Conservation (phyloP, 2,797 vertebrate genomes). For the Scleropages formosus region DNA sequence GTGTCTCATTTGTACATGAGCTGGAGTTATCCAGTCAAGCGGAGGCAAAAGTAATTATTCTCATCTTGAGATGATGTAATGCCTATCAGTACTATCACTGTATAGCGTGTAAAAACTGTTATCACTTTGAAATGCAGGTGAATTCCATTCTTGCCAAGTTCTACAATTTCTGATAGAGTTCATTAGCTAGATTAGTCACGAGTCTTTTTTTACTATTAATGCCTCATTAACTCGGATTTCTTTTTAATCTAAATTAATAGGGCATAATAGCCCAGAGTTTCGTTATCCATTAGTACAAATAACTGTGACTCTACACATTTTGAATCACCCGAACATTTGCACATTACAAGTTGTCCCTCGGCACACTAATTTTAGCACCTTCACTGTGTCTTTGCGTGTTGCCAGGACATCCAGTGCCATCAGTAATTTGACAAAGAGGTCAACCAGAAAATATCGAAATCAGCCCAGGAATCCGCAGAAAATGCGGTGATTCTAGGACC, state of each 20-base stretch:
- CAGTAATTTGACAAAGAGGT: neutral
- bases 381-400: neutral
- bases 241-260: too few species aligned
- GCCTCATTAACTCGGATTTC: too few species aligned
- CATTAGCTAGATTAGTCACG: too few species aligned
- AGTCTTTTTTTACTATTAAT: too few species aligned
- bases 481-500: neutral
- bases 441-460: neutral
- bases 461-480: neutral
- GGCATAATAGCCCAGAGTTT: too few species aligned
- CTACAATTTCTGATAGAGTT: too few species aligned
- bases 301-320: too few species aligned
- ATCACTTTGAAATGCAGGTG: too few species aligned
- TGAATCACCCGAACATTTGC: too few species aligned
- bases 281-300: too few species aligned
- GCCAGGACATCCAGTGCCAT: too few species aligned
- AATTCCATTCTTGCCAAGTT: constrained; percentile 5
- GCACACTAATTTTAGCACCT: neutral
- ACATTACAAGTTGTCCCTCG: neutral
- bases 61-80: neutral
- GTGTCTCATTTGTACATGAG: neutral
- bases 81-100: neutral
- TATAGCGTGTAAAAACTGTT: neutral
- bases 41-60: neutral
- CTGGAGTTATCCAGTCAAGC: neutral